phyloP scores from a whole-genome alignment of 1,140 invertebrate species.

The Paraescarpia echinospica region DNA sequence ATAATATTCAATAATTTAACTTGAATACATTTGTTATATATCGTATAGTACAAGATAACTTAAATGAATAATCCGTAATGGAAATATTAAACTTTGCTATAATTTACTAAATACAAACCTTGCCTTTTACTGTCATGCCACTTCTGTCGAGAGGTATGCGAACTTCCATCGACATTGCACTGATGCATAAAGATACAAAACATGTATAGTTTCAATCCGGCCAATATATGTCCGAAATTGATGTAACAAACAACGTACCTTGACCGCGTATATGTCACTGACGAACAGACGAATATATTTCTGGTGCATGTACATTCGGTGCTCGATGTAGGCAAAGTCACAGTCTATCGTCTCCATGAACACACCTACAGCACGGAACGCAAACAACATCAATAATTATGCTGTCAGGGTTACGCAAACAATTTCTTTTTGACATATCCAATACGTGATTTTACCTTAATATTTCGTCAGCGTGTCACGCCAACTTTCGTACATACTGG shows the following conservation, averaged over 20 bases:
- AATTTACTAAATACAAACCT: too few relatives aligned
- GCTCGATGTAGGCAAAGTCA: constrained; percentile 29
- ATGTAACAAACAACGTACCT: neutral
- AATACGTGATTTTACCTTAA: too few relatives aligned
- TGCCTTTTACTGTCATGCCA: too few relatives aligned
- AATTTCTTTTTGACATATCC: too few relatives aligned
- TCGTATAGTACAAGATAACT: too few relatives aligned
- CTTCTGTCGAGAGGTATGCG: neutral
- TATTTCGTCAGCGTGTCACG: too few relatives aligned
- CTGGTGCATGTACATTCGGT: constrained; percentile 30
- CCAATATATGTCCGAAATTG: neutral
- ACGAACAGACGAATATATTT: constrained; percentile 30
- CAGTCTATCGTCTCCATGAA: constrained; percentile 30
- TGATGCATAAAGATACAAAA: neutral
- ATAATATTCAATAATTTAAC: too few relatives aligned
- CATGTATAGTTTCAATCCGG: neutral
- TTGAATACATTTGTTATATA: too few relatives aligned
- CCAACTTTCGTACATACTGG: too few relatives aligned
- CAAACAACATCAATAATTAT: neutral
- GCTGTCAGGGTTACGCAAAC: neutral
- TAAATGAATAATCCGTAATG: too few relatives aligned
- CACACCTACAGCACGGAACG: constrained; percentile 13
- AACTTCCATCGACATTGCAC: neutral
- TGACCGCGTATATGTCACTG: constrained; percentile 23
- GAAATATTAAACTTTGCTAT: too few relatives aligned